Conservation (phyloP, 2,888 invertebrate species). For the Sturmia bella region DNA sequence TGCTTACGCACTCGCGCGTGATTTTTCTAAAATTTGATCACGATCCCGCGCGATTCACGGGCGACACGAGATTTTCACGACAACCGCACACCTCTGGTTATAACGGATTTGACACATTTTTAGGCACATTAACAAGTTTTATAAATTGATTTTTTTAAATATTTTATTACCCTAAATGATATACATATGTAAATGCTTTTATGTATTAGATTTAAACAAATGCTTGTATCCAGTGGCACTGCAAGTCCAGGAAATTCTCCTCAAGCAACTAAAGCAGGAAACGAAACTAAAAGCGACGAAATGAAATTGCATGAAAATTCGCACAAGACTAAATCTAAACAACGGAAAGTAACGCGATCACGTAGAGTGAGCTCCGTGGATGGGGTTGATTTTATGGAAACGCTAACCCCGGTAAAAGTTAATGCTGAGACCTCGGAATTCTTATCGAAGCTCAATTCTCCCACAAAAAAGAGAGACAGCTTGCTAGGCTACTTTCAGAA, state of each 20-base stretch:
- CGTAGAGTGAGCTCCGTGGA: conserved; percentile 73
- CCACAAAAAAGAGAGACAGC: conserved; percentile 84
- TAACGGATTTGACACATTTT: too few species aligned
- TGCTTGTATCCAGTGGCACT: conserved; percentile 75
- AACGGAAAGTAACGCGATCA: conserved; percentile 70
- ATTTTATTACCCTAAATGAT: not conserved
- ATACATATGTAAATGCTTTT: not conserved
- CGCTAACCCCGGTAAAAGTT: not conserved
- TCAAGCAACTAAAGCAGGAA: conserved; percentile 20
- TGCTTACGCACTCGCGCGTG: too few species aligned
- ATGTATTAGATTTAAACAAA: conserved; percentile 76
- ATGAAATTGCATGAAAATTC: conserved; percentile 47
- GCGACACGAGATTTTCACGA: too few species aligned
- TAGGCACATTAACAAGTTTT: too few species aligned
- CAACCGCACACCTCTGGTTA: too few species aligned
- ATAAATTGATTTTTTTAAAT: too few species aligned
- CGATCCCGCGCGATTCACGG: too few species aligned
- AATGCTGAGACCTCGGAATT: conserved; percentile 82
- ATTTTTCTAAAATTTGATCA: too few species aligned
- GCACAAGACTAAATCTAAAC: conserved; percentile 66
- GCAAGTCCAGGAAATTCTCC: conserved; percentile 28
- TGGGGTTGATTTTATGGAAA: conserved; percentile 54
- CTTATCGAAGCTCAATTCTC: conserved; percentile 83
- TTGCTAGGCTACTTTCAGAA: conserved; percentile 85
- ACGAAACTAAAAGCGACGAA: conserved; percentile 35